These are phyloP conservation scores for Pogonocherus hispidulus DNA, from an alignment of 2,888 invertebrate genomes.

Conservation along the genomic window DNA sequence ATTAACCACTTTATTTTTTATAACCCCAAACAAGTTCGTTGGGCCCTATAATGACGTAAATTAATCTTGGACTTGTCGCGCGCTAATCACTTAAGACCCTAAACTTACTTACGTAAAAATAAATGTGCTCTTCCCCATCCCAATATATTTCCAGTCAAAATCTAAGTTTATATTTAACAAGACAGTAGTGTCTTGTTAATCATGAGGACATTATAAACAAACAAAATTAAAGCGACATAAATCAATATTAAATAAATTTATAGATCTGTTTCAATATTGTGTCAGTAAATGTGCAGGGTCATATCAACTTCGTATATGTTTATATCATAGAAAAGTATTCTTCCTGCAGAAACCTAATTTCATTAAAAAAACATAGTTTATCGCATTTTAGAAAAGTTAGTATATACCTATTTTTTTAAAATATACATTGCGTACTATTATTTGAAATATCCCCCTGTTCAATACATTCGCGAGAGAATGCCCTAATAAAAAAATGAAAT, in stretches of 20 bases:
- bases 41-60: conserved; percentile 53
- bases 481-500: too few relatives aligned
- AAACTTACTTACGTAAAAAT: conserved; percentile 49
- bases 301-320: too few relatives aligned
- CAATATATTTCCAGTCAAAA: conserved; percentile 53
- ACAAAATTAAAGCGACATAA: conserved; percentile 14
- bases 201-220: conserved; percentile 29
- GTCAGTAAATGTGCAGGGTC: too few relatives aligned
- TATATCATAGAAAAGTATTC: too few relatives aligned
- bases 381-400: too few relatives aligned
- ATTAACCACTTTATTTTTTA: conserved; percentile 52
- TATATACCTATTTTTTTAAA: too few relatives aligned
- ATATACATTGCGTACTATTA: too few relatives aligned
- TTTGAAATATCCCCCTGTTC: too few relatives aligned
- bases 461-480: too few relatives aligned
- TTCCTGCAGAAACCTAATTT: too few relatives aligned
- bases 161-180: conserved; percentile 42
- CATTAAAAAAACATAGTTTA: too few relatives aligned
- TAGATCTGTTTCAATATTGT: too few relatives aligned
- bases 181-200: conserved; percentile 38
- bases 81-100: conserved; percentile 45
- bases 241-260: conserved; percentile 10
- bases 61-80: conserved; percentile 52
- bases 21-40: conserved; percentile 51
- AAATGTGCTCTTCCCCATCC: conserved; percentile 49